phyloP scores from a whole-genome alignment of 2,888 invertebrate genomes.

The Phalera bucephala region DNA sequence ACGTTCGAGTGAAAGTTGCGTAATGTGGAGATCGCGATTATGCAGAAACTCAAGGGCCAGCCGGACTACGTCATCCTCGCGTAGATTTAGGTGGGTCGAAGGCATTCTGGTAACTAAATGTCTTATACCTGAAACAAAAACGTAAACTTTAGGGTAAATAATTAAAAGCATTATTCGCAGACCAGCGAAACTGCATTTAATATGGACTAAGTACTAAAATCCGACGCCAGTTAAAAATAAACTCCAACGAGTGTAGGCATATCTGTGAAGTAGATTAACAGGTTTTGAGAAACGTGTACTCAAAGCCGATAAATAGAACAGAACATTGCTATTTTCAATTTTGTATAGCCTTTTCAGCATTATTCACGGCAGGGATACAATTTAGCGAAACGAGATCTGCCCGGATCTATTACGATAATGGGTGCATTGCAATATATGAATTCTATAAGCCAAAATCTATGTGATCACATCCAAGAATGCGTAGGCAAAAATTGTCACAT shows the following conservation, averaged over 20 bases:
- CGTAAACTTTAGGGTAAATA: too few relatives aligned
- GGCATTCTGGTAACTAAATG: constrained; percentile 82
- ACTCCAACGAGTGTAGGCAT: background rate
- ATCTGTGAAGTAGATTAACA: background rate
- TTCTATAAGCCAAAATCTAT: too few relatives aligned
- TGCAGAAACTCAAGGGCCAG: constrained; percentile 93
- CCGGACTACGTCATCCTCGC: constrained; percentile 95
- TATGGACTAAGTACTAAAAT: too few relatives aligned
- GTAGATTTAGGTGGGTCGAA: constrained; percentile 91
- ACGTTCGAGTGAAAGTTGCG: constrained; percentile 94
- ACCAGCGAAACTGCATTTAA: too few relatives aligned
- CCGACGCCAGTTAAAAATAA: background rate
- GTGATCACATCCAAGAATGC: too few relatives aligned
- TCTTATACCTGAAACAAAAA: constrained; percentile 47
- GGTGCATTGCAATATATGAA: too few relatives aligned
- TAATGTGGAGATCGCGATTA: constrained; percentile 95
- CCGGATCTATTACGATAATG: too few relatives aligned
- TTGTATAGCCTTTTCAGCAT: background rate
- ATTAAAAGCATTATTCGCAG: too few relatives aligned
- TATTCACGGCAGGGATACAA: background rate
- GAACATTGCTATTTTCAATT: background rate
- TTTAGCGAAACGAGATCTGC: background rate
- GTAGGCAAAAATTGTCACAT: too few relatives aligned
- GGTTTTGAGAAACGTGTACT: background rate
- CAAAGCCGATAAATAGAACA: background rate